Evolutionary conservation across 2,888 invertebrate genomes (phyloP), one percentile per base, ranked within the genome.

Genomic region (Epinotia demarniana): DNA sequence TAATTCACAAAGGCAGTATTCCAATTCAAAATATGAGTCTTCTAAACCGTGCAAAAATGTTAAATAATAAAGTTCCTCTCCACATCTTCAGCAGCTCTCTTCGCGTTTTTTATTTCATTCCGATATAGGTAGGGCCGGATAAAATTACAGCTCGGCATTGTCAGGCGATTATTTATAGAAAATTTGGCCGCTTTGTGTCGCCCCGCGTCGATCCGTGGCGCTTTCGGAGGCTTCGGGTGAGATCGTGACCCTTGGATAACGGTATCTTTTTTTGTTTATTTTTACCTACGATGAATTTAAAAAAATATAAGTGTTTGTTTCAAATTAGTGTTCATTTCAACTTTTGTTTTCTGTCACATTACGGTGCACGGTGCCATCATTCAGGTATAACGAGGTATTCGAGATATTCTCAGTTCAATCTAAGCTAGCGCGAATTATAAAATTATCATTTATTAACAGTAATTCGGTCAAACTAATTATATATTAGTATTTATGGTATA

Each of bases 101-200:
- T 82, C 76, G 80, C 79, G 62, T 92, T 92, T 92, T 92, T 93
- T 92, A 90, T 88, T 88, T 84, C 87, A 91, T 92, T 91, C 90
- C 90, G 88, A 92, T 90, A 90, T 86, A 90, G 89, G 91, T 86
- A 90, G 89, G 91, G 91, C 89, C 89, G 92, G 91, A 92, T 92
- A 90, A 92, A 92, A 92, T 92, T 92, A 92, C 93, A 85, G 83
- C 83, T 83, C 84, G 82, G 87, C 87, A 91, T 93, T 93, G 93
- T 93, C 85, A 89, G 86, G 86, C 90, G 92, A 92, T 92, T 93
- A 93, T 93, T 93, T 93, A 92, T 93, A 93, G 92, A 93, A 92
- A 92, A 92, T 91, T 93, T 90, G 87, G 90, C 84, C 86, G 87
- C 91, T 92, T 93, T 93, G 92, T 93, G 87, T 86, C 84, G 87